Conservation (phyloP, 2,113 vertebrate species). For the Amphiprion ocellaris region DNA sequence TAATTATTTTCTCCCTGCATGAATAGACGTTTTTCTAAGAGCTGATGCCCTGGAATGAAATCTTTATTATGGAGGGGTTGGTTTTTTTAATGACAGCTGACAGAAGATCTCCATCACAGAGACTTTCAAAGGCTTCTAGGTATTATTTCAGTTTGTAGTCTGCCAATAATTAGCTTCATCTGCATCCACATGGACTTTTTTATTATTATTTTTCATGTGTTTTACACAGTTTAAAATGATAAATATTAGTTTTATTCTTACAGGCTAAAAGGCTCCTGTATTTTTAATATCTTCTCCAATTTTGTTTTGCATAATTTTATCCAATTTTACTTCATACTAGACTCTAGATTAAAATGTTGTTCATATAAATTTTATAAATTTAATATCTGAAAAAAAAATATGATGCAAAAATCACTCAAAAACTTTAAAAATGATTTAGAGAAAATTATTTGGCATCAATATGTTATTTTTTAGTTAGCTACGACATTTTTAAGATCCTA, state of each 20-base stretch:
- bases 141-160: neutral
- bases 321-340: neutral
- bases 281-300: no score
- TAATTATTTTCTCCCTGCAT: slow-evolving; percentile 27
- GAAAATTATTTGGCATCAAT: no score
- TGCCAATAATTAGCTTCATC: neutral
- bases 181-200: neutral
- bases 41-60: neutral
- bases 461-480: no score
- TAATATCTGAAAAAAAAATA: no score
- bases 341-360: no score
- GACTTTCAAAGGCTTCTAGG: neutral
- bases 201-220: neutral
- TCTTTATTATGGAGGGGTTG: neutral
- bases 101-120: neutral
- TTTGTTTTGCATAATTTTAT: no score
- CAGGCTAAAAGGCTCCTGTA: no score
- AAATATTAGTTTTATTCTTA: no score
- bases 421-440: no score
- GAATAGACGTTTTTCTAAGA: neutral
- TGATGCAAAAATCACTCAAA: no score
- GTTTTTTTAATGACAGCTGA: neutral
- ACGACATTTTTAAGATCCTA: no score
- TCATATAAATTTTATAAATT: no score
- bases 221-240: neutral